Evolutionary conservation across 2,113 vertebrate species (phyloP), one percentile per base, ranked within the genome.

Genomic region (Taxidea taxus): DNA sequence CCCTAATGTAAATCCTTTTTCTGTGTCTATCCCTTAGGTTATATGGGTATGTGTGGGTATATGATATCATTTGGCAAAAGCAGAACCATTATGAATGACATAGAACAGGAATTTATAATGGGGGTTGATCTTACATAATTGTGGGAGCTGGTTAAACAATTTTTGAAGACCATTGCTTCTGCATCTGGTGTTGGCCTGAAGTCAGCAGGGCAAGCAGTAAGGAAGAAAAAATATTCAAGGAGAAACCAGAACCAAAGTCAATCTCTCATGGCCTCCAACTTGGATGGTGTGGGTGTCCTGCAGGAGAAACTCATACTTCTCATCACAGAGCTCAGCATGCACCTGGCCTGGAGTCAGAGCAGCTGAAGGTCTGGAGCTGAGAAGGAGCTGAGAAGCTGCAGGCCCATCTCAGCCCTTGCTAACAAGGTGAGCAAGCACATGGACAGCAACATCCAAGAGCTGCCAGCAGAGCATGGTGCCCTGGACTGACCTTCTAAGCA

Each of bases 61-160:
- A 66, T 18, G 25, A 56, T 27, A 94, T 70, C 58, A 83, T 16
- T 37, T 29, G 90, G 91, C 77, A 90, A 82, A 95, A 62, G 18
- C 66, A 92, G 31, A 86, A 82, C 25, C 56, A 82, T 44, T 25
- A 37, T 3, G 20, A 86, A 23, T 86, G n/a, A 51, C 23, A 37
- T 2, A 37, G 21, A 60, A 64, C 70, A 47, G 8, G 21, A 39
- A 49, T 51, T 72, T 68, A 81, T 51, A 58, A 74, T 31, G 20
- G 12, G 9, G 6, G 2, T 20, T 66, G 39, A 81, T 25, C 34
- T 91, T 86, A 56, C 10, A 5, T n/a, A 64, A 42, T 12, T 47
- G 6, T 60, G 56, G 14, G 25, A 87, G 64, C 0, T 11, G 20
- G 51, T 74, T 68, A 51, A 70, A 39, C 23, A 37, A 20, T 86